phyloP scores from a whole-genome alignment of 2,113 vertebrate species.

The Pelvicachromis taeniatus region DNA sequence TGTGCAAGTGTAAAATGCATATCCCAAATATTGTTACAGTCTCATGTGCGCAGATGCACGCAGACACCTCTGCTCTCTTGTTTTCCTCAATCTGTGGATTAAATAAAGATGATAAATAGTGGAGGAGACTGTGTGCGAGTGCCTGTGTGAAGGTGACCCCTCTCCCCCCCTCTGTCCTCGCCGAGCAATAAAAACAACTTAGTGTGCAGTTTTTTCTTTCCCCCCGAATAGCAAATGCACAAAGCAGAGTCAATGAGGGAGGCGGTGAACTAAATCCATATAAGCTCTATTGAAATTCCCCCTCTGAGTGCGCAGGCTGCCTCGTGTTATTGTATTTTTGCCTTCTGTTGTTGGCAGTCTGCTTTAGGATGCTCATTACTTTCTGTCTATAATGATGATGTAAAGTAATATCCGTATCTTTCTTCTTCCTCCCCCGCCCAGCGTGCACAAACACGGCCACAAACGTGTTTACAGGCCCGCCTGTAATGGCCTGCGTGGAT shows the following conservation, averaged over 20 bases:
- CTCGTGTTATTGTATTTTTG: constrained; percentile 55
- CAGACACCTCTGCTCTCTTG: not conserved
- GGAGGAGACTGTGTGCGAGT: not conserved
- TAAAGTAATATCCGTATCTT: constrained; percentile 37
- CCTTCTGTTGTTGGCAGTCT: constrained; percentile 53
- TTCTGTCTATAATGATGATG: constrained; percentile 53
- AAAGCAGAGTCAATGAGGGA: constrained; percentile 40
- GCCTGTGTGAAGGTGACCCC: constrained; percentile 52
- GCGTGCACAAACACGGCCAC: not conserved
- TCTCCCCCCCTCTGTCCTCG: not conserved
- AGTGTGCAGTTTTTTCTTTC: constrained; percentile 45
- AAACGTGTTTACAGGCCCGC: not conserved
- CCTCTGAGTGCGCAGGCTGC: constrained; percentile 45
- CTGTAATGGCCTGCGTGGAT: not conserved
- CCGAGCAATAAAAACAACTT: constrained; percentile 51
- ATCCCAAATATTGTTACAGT: not conserved
- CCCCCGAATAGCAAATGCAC: constrained; percentile 26
- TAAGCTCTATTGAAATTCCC: constrained; percentile 61
- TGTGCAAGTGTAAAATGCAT: not conserved
- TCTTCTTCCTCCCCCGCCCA: not conserved
- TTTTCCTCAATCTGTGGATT: not conserved
- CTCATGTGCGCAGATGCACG: not conserved
- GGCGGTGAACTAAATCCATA: constrained; percentile 54
- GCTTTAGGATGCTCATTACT: constrained; percentile 50
- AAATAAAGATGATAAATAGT: not conserved